Conservation (phyloP, 2,113 vertebrate species). For the Alces alces region DNA sequence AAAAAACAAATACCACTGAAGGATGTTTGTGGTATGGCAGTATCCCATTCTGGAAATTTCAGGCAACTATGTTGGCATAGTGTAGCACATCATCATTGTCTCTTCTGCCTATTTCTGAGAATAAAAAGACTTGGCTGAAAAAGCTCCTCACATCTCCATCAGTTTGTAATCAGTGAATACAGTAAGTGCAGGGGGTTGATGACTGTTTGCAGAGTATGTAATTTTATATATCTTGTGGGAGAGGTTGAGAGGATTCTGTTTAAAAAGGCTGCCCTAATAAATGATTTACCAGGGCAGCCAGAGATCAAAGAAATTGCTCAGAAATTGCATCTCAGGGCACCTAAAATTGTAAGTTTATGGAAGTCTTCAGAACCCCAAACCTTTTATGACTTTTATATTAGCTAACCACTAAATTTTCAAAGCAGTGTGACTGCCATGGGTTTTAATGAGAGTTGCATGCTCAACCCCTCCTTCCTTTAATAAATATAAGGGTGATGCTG, state of each 20-base stretch:
- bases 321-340: slow-evolving; percentile 71
- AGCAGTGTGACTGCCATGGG: slow-evolving; percentile 46
- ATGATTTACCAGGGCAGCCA: slow-evolving; percentile 71
- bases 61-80: neutral
- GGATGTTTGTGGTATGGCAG: neutral
- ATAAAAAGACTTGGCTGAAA: neutral
- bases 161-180: slow-evolving; percentile 46
- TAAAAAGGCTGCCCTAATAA: slow-evolving; percentile 68
- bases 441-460: slow-evolving; percentile 64
- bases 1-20: neutral
- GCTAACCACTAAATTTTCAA: slow-evolving; percentile 75
- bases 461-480: slow-evolving; percentile 6
- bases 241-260: slow-evolving; percentile 66
- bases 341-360: slow-evolving; percentile 73
- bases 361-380: slow-evolving; percentile 71
- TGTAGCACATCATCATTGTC: neutral
- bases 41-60: neutral
- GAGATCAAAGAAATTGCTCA: slow-evolving; percentile 70
- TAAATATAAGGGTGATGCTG: neutral
- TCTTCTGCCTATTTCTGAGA: slow-evolving; percentile 34
- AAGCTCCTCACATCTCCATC: slow-evolving; percentile 10
- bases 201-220: slow-evolving; percentile 52
- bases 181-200: slow-evolving; percentile 21
- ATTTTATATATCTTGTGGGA: slow-evolving; percentile 72
- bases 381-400: slow-evolving; percentile 73